Percentiles rank a stretch among this genome's conserved stretches.
These are phyloP conservation scores for Cyclargus thomasi DNA, from an alignment of 1,140 invertebrate species.

Conservation along the genomic window DNA sequence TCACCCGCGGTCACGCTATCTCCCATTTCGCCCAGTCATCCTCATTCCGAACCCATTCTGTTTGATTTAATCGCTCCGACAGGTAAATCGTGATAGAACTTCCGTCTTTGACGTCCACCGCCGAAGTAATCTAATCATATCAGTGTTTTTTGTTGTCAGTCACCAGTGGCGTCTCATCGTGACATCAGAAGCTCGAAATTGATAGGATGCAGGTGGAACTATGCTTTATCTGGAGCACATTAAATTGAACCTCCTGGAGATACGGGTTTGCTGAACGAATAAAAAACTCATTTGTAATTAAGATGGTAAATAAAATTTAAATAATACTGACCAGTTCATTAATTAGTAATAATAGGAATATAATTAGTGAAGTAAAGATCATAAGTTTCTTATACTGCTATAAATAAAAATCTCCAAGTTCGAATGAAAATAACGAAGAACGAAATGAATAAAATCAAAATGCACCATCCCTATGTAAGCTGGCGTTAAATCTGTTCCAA, in stretches of 20 bases:
- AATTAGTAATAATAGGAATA: too few species aligned
- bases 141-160: constrained; percentile 3
- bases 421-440: too few species aligned
- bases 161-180: not conserved
- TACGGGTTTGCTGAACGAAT: not conserved
- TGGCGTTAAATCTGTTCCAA: not conserved
- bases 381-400: too few species aligned
- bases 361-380: too few species aligned
- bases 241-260: not conserved
- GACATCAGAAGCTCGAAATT: not conserved
- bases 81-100: constrained; percentile 11
- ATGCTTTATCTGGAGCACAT: not conserved
- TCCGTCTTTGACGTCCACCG: constrained; percentile 14
- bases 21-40: constrained; percentile 29
- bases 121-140: constrained; percentile 3
- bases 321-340: too few species aligned
- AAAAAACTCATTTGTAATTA: not conserved
- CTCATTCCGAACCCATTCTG: constrained; percentile 24
- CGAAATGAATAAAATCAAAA: not conserved
- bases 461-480: not conserved
- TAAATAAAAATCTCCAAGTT: too few species aligned
- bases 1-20: constrained; percentile 15
- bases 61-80: constrained; percentile 14
- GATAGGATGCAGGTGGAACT: not conserved
- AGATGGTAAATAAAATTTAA: too few species aligned